Evolutionary conservation across 2,113 vertebrate species (phyloP).

Genomic region (Rallus limicola): DNA sequence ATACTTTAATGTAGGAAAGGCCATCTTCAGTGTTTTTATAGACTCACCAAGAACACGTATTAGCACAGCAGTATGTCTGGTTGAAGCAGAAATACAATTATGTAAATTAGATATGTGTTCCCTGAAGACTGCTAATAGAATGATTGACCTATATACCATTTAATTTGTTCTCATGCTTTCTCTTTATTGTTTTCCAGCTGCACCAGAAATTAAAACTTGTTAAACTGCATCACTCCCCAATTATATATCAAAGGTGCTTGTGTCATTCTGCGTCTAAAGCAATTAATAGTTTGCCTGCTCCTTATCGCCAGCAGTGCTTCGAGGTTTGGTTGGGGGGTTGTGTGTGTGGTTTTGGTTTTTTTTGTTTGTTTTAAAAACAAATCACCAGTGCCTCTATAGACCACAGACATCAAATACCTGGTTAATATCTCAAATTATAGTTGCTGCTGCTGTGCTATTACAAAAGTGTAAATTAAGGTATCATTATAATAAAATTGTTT

Average conservation of each 20-base stretch:
- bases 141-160: constrained; percentile 78
- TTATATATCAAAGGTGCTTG: constrained; percentile 66
- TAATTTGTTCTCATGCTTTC: constrained; percentile 72
- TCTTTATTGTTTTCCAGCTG: constrained; percentile 73
- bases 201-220: constrained; percentile 73
- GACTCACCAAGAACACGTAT: constrained; percentile 55
- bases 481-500: background rate
- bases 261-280: constrained; percentile 59
- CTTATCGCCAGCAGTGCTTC: background rate
- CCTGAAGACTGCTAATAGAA: constrained; percentile 77
- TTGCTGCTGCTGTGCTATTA: background rate
- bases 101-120: constrained; percentile 71
- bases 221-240: constrained; percentile 59
- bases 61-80: constrained; percentile 67
- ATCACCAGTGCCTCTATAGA: background rate
- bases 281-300: constrained; percentile 34
- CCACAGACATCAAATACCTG: background rate
- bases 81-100: constrained; percentile 79
- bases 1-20: background rate
- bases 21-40: constrained; percentile 43
- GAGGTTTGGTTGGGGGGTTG: background rate
- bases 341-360: background rate
- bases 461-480: no score
- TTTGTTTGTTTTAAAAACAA: background rate
- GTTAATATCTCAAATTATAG: background rate